Evolutionary conservation across 2,797 vertebrate species (phyloP).

Genomic region (Lophius americanus): DNA sequence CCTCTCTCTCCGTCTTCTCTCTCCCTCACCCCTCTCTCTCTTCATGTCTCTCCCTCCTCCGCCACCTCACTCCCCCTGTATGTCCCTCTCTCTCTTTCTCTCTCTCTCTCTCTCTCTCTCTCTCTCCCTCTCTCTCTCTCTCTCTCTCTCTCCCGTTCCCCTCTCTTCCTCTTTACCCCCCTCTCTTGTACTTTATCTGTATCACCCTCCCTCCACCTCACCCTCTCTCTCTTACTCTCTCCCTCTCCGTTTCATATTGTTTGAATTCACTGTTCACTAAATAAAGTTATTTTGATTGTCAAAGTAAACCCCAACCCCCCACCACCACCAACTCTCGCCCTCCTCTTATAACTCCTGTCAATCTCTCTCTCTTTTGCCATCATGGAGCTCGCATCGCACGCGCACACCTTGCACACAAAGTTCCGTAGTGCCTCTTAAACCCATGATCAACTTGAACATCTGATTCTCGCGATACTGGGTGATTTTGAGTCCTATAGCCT

Average conservation of each 20-base stretch:
- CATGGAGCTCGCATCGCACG: not conserved
- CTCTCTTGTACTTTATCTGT: no score
- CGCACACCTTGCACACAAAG: conserved; percentile 1
- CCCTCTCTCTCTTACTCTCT: conserved; percentile 13
- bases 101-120: conserved; percentile 37
- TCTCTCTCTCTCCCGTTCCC: conserved; percentile 23
- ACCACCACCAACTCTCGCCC: conserved; percentile 28
- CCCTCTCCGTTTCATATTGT: conserved; percentile 7
- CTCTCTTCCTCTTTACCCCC: no score
- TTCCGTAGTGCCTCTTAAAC: not conserved
- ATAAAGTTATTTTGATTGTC: no score
- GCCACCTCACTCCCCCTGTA: no score
- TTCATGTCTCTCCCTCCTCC: conserved; percentile 54
- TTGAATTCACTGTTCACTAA: no score
- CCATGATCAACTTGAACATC: not conserved
- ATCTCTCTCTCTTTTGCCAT: no score
- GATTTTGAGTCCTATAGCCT: not conserved
- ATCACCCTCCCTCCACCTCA: no score
- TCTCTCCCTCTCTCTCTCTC: conserved; percentile 34
- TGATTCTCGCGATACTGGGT: conserved; percentile 13
- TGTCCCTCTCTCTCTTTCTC: not conserved
- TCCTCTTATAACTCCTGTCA: not conserved
- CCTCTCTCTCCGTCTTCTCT: conserved; percentile 10
- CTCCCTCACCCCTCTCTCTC: not conserved
- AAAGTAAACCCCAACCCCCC: no score